Conservation (phyloP, 2,888 invertebrate genomes). For the Salticus scenicus region DNA sequence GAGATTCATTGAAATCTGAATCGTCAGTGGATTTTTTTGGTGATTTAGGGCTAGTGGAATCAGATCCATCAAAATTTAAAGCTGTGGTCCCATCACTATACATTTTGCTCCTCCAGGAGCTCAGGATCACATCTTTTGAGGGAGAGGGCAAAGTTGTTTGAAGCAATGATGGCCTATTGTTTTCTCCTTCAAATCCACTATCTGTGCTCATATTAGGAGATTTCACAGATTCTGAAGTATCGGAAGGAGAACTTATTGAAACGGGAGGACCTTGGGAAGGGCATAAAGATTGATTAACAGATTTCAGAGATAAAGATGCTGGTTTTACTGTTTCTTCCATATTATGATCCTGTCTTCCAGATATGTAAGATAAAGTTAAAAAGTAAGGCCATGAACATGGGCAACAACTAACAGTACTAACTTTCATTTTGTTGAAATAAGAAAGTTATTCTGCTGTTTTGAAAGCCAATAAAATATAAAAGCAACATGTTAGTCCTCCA, state of each 20-base stretch:
- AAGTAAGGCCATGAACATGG: conserved; percentile 70
- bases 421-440: conserved; percentile 67
- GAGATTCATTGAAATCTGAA: conserved; percentile 69
- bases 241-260: conserved; percentile 60
- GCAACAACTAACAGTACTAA: conserved; percentile 69
- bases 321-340: conserved; percentile 68
- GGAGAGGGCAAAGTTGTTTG: conserved; percentile 63
- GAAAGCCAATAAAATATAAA: conserved; percentile 37
- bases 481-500: conserved; percentile 57
- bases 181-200: conserved; percentile 70
- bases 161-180: conserved; percentile 65
- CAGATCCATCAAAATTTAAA: conserved; percentile 58
- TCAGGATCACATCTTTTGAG: conserved; percentile 57
- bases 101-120: conserved; percentile 67
- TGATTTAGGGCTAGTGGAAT: conserved; percentile 63
- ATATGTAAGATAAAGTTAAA: conserved; percentile 70
- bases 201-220: conserved; percentile 71
- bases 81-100: conserved; percentile 53
- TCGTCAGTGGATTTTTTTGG: conserved; percentile 67
- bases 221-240: conserved; percentile 65
- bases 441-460: conserved; percentile 47
- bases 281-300: conserved; percentile 45
- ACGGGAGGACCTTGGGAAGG: conserved; percentile 58
- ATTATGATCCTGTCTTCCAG: conserved; percentile 63
- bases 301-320: conserved; percentile 60